Evolutionary conservation across 2,888 invertebrate species (phyloP).

Genomic region (Chouioia cunea): DNA sequence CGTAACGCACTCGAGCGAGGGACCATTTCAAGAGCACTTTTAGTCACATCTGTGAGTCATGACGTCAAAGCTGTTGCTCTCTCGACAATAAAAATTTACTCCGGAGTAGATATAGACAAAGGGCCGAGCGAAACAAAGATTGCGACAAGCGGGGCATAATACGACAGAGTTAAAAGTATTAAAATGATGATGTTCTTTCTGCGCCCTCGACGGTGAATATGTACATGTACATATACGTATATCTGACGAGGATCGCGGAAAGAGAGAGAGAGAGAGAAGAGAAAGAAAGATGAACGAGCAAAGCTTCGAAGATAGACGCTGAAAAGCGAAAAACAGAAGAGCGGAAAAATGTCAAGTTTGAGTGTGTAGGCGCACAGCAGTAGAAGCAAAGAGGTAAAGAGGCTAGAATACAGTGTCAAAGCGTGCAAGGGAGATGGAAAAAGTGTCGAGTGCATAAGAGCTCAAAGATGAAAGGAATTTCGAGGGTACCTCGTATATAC

Average conservation of each 20-base stretch:
- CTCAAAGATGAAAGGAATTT: conserved; percentile 66
- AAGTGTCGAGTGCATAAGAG: conserved; percentile 64
- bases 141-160: conserved; percentile 63
- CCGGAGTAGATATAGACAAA: conserved; percentile 4
- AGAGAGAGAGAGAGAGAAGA: conserved; percentile 34
- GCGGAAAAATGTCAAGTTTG: conserved; percentile 32
- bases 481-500: no score
- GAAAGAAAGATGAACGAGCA: conserved; percentile 6
- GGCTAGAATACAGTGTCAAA: conserved; percentile 35
- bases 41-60: neutral
- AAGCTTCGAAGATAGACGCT: no score
- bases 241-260: conserved; percentile 3
- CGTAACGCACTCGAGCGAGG: conserved; percentile 23
- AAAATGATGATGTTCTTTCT: conserved; percentile 65
- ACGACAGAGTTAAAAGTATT: conserved; percentile 63
- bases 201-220: conserved; percentile 28
- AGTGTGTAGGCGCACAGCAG: conserved; percentile 17
- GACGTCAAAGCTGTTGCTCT: conserved; percentile 36
- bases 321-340: conserved; percentile 29
- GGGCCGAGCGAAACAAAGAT: neutral
- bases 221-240: neutral
- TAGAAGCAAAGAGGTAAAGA: conserved; percentile 39
- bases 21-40: conserved; percentile 34
- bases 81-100: conserved; percentile 44
- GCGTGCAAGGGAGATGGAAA: conserved; percentile 45